Conservation (phyloP, 2,888 invertebrate species). For the Proisotoma minuta region DNA sequence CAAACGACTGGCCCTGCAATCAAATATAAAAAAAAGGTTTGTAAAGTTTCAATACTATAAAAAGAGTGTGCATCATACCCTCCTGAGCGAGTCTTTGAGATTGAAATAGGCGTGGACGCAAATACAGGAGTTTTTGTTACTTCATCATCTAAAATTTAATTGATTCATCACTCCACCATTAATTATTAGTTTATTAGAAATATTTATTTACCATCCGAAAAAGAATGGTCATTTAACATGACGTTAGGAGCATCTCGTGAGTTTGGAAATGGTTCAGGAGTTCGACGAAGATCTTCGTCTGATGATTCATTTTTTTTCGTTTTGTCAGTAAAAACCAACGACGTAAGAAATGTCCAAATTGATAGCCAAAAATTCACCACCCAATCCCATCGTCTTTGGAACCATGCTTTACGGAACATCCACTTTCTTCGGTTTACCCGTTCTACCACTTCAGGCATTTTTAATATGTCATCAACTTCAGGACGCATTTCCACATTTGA, state of each 20-base stretch:
- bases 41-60: neutral
- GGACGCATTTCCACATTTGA: slow-evolving; percentile 56
- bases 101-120: slow-evolving; percentile 46
- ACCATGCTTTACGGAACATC: slow-evolving; percentile 28
- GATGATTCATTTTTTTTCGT: slow-evolving; percentile 19
- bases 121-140: slow-evolving; percentile 34
- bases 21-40: neutral
- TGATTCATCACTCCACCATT: neutral
- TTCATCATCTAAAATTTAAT: slow-evolving; percentile 26
- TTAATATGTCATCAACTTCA: slow-evolving; percentile 56
- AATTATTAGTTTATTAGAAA: neutral
- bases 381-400: slow-evolving; percentile 24
- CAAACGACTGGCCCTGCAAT: slow-evolving; percentile 31
- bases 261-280: slow-evolving; percentile 36
- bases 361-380: slow-evolving; percentile 27
- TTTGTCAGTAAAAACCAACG: slow-evolving; percentile 10
- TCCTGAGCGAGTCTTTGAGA: slow-evolving; percentile 30
- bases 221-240: slow-evolving; percentile 40
- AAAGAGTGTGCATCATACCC: slow-evolving; percentile 28
- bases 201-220: slow-evolving; percentile 42
- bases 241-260: slow-evolving; percentile 33
- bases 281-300: slow-evolving; percentile 18
- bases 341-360: slow-evolving; percentile 34
- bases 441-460: slow-evolving; percentile 51
- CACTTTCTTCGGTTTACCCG: slow-evolving; percentile 32